phyloP scores from a whole-genome alignment of 2,113 vertebrate species.

The Neolamprologus brichardi region DNA sequence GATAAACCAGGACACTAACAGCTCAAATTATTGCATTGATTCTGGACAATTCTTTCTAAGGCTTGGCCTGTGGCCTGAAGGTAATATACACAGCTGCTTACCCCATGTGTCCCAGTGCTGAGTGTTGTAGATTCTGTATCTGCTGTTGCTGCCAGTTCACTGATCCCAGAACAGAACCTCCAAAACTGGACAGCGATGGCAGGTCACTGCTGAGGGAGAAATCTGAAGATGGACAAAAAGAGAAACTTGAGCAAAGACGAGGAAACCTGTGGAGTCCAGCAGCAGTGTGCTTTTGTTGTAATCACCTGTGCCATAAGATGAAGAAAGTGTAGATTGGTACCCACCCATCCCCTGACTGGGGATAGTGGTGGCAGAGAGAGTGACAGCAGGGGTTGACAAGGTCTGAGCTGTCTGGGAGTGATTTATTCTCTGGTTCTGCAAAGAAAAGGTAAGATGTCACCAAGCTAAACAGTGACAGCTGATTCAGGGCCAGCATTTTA shows the following conservation, averaged over 20 bases:
- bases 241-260: not conserved
- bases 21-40: not conserved
- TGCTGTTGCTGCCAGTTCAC: conserved; percentile 93
- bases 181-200: conserved; percentile 85
- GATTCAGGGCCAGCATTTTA: not conserved
- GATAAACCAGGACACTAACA: not conserved
- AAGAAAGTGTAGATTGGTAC: conserved; percentile 89
- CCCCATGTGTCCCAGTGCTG: conserved; percentile 89
- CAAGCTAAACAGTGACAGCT: not conserved
- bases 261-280: not conserved
- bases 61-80: not conserved
- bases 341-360: conserved; percentile 92
- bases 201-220: conserved; percentile 89
- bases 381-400: conserved; percentile 88
- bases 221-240: conserved; percentile 66
- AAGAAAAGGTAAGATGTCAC: not conserved
- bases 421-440: conserved; percentile 96
- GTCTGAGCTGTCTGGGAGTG: conserved; percentile 95
- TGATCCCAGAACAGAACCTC: conserved; percentile 84
- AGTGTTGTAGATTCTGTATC: conserved; percentile 87
- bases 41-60: not conserved
- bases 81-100: conserved; percentile 55
- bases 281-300: not conserved
- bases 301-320: conserved; percentile 89
- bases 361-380: conserved; percentile 86